Base-by-base conservation (phyloP, 37 sponge, comb jelly and placozoan species). In the Eunapius fragilis region DNA sequence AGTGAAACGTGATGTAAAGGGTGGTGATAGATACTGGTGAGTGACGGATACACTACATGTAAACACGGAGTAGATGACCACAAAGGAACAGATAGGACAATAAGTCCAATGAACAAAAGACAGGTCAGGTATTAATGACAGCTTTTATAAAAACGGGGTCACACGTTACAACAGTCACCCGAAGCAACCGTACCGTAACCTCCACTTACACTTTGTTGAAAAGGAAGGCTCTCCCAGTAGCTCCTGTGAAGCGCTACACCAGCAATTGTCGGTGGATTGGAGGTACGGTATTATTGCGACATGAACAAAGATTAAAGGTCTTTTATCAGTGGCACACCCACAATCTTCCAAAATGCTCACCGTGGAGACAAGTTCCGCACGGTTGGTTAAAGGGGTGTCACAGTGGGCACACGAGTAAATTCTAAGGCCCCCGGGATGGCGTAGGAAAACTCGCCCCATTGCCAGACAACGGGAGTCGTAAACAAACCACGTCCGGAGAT, bases 201-300 rank as follows among this genome's bases (percentile, higher is more conserved):
- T 7, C 23, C 2, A 83, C 96, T 94, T 75, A 96, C 97, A 96
- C 98, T 89, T 92, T 97, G 73, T 97, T 99, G 91, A 99, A 99
- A 3, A 99, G 93, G 83, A 90, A 99, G 0, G 99, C 99, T 70
- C 97, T 84, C 5, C 99, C 99, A 37, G 99, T 99, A 4, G 99
- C 96, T 9, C 99, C 99, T 47, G 95, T 95, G 82, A 99, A 99
- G 24, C 99, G 72, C 96, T 96, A 69, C 0, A 83, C 10, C 26
- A 32, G 24, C 32, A 79, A 33, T 75, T 24, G 47, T 67, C 68
- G 33, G 25, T 2, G 35, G 5, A n/a, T 47, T n/a, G n/a, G n/a
- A n/a, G n/a, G n/a, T n/a, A n/a, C n/a, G n/a, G n/a, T n/a, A n/a
- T n/a, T n/a, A n/a, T n/a, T n/a, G n/a, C n/a, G n/a, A n/a, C n/a